Base-by-base conservation (phyloP, 2,113 vertebrate species). In the Catharus minimus region DNA sequence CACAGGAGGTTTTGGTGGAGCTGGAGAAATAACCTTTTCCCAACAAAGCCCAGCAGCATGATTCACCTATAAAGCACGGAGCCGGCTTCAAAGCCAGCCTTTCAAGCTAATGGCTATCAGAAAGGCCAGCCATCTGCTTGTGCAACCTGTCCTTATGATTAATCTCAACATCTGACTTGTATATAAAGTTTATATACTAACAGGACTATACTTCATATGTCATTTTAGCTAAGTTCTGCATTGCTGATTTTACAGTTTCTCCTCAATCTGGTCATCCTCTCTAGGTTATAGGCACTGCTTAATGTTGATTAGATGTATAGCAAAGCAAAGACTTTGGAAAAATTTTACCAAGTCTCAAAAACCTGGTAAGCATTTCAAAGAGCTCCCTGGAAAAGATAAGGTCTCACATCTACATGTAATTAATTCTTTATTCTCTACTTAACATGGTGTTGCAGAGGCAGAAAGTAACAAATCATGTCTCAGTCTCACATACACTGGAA, bases 1-100 rank as follows among this genome's bases (percentile, higher is more conserved):
- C 74, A 82, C 71, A 82, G 90, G 77, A 93, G 90, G 74, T 76
- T 95, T 85, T 28, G 18, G 78, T 65, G 79, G 71, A 93, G 64
- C 50, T 89, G 61, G n/a, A 92, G 91, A 89, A 95, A 90, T 87
- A 95, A 95, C 91, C 78, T 88, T 95, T 93, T 62, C 64, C 83
- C 18, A 7, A 75, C 74, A 92, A 93, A 93, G 73, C 83, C 81
- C 74, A 79, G 86, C 92, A 95, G 90, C 55, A 6, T n/a, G 74
- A 86, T 72, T 82, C 93, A 92, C 90, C 88, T 82, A 64, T 50
- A 76, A 88, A 87, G 79, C 91, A 92, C 6, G 4, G 71, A 95
- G 78, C 43, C 0, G 0, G 75, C 76, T 95, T 93, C 93, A 94
- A 94, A 95, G 88, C 23, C 13, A 3, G 88, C 81, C 84, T 93